Conservation (phyloP, 1,140 invertebrate genomes). For the Zaprionus vittiger region DNA sequence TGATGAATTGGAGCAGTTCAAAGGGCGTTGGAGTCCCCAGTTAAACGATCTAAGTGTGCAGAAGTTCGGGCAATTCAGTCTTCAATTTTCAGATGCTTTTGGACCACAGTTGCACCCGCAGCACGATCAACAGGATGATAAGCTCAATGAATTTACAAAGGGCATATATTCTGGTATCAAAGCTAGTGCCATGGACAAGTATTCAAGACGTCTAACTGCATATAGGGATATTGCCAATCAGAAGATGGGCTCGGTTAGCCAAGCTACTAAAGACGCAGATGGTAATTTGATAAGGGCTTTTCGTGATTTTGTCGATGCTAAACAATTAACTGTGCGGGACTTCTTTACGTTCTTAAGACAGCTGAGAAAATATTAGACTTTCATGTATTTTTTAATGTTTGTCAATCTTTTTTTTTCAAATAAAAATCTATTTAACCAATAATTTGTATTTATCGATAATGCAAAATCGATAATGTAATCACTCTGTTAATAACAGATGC, state of each 20-base stretch:
- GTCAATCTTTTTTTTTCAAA: background rate
- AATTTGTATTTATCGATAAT: background rate
- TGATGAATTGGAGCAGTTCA: background rate
- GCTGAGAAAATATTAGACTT: conserved; percentile 6
- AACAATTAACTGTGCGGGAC: background rate
- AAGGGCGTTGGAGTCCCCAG: background rate
- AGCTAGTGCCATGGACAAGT: background rate
- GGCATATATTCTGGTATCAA: conserved; percentile 11
- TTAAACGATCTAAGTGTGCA: background rate
- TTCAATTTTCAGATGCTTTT: background rate
- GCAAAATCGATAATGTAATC: background rate
- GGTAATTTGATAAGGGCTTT: background rate
- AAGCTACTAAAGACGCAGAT: background rate
- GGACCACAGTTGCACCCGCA: background rate
- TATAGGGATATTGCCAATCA: conserved; percentile 11
- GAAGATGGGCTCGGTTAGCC: conserved; percentile 9
- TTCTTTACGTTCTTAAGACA: conserved; percentile 9
- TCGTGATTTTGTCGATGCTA: conserved; percentile 5
- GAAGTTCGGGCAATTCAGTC: conserved; percentile 8
- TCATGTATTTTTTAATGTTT: background rate
- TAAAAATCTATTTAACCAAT: background rate
- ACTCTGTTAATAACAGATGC: conserved; percentile 2
- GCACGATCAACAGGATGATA: conserved; percentile 5
- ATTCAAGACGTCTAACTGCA: background rate
- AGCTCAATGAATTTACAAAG: conserved; percentile 7